phyloP scores from a whole-genome alignment of 2,113 vertebrate species.

The Tachycineta bicolor region DNA sequence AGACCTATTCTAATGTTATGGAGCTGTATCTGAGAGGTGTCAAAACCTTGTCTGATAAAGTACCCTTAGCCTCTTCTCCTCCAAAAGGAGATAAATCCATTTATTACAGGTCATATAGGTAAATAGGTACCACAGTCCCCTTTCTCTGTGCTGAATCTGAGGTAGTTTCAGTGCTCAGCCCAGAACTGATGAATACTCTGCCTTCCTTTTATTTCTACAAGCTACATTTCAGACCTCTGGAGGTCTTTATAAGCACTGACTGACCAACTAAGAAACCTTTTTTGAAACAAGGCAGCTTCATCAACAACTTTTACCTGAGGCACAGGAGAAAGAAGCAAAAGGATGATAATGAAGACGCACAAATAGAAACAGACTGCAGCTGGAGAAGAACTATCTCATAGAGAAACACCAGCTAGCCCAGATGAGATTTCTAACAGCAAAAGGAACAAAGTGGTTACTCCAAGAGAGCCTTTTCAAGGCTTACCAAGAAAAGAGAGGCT shows the following conservation, averaged over 20 bases:
- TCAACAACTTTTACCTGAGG: not conserved
- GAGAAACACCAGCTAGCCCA: not conserved
- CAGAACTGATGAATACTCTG: not conserved
- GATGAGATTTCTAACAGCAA: not conserved
- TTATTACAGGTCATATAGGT: not conserved
- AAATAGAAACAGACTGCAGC: not conserved
- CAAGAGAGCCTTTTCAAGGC: not conserved
- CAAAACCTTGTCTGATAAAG: not conserved
- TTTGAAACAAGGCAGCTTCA: not conserved
- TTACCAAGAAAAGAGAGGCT: not conserved
- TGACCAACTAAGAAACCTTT: not conserved
- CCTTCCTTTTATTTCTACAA: no score
- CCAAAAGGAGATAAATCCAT: not conserved
- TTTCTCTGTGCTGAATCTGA: not conserved
- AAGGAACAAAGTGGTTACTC: not conserved
- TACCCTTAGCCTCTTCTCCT: not conserved
- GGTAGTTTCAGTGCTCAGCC: not conserved
- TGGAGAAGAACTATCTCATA: not conserved
- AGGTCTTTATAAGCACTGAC: not conserved
- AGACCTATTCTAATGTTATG: not conserved
- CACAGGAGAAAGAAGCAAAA: not conserved
- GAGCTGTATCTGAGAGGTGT: not conserved
- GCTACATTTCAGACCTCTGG: not conserved
- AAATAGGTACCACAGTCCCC: not conserved
- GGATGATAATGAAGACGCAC: not conserved